A percentile compares a stretch with the other conserved stretches of the same genome.
phyloP scores from a whole-genome alignment of 2,888 invertebrate species.

The Pycnomerus fuliginosus region DNA sequence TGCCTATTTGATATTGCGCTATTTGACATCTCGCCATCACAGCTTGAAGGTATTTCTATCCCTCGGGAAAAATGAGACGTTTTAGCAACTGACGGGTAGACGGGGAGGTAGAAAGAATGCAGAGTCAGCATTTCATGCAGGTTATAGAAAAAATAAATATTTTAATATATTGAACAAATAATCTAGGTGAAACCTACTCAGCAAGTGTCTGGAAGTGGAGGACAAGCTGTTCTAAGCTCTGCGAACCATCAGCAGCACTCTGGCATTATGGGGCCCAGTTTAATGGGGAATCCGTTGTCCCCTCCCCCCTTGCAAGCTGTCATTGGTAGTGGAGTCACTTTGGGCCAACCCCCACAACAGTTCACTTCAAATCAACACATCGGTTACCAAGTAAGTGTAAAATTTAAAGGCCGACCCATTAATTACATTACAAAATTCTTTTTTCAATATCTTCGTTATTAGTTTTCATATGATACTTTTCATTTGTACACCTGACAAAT shows the following conservation, averaged over 20 bases:
- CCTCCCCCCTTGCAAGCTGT: constrained; percentile 64
- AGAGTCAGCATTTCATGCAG: too few relatives aligned
- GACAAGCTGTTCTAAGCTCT: constrained; percentile 47
- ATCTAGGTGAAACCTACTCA: constrained; percentile 83
- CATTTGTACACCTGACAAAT: too few relatives aligned
- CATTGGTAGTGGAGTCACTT: constrained; percentile 51
- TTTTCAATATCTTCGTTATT: background rate
- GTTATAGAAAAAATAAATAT: too few relatives aligned
- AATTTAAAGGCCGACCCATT: too few relatives aligned
- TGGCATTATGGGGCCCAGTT: constrained; percentile 47
- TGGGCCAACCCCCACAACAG: constrained; percentile 58
- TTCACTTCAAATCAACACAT: constrained; percentile 63
- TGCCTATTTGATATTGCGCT: too few relatives aligned
- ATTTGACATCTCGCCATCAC: too few relatives aligned
- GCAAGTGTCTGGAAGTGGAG: constrained; percentile 62
- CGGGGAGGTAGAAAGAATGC: too few relatives aligned
- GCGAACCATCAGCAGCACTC: constrained; percentile 51
- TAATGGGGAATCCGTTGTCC: constrained; percentile 55
- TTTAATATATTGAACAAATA: too few relatives aligned
- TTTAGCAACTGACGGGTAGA: too few relatives aligned
- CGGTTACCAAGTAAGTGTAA: constrained; percentile 65
- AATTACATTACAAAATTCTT: background rate
- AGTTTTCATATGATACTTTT: too few relatives aligned
- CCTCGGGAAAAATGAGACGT: too few relatives aligned
- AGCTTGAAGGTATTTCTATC: too few relatives aligned